phyloP scores from a whole-genome alignment of 2,888 invertebrate genomes.

The Baccha elongata region DNA sequence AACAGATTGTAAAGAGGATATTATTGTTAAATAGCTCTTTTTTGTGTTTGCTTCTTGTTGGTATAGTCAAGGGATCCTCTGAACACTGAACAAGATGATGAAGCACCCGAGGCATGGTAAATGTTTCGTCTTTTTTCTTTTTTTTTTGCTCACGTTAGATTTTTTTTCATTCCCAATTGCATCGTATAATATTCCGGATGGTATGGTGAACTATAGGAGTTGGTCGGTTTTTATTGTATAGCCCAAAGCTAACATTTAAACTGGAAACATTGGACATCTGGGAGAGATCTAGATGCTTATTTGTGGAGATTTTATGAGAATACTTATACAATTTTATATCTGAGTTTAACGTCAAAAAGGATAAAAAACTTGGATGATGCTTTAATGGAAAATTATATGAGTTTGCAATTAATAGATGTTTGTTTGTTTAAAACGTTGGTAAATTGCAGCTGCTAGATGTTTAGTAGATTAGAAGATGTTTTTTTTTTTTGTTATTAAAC shows the following conservation, averaged over 20 bases:
- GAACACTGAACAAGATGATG: constrained; percentile 51
- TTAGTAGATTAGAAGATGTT: too few relatives aligned
- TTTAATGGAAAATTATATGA: constrained; percentile 4
- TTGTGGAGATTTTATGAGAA: constrained; percentile 10
- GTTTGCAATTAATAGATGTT: not conserved
- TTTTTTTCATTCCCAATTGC: constrained; percentile 52
- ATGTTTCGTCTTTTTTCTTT: constrained; percentile 29
- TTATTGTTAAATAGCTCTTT: constrained; percentile 30
- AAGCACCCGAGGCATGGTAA: constrained; percentile 48
- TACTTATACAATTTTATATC: constrained; percentile 13
- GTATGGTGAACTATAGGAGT: not conserved
- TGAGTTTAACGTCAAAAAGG: not conserved
- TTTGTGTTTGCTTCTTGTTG: constrained; percentile 4
- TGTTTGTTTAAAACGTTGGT: not conserved
- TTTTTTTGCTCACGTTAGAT: not conserved
- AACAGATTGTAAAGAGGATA: constrained; percentile 19
- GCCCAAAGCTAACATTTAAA: constrained; percentile 35
- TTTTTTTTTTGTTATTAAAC: not conserved
- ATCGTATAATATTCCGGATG: constrained; percentile 45
- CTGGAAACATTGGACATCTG: constrained; percentile 38
- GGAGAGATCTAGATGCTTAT: constrained; percentile 26
- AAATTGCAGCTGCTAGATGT: not conserved
- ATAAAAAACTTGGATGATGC: not conserved
- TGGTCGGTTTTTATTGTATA: constrained; percentile 19
- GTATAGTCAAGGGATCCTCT: constrained; percentile 20